A percentile compares a stretch with the other conserved stretches of the same genome.
Evolutionary conservation across 2,888 invertebrate species (phyloP).

Genomic region (Amblyjoppa proteus): DNA sequence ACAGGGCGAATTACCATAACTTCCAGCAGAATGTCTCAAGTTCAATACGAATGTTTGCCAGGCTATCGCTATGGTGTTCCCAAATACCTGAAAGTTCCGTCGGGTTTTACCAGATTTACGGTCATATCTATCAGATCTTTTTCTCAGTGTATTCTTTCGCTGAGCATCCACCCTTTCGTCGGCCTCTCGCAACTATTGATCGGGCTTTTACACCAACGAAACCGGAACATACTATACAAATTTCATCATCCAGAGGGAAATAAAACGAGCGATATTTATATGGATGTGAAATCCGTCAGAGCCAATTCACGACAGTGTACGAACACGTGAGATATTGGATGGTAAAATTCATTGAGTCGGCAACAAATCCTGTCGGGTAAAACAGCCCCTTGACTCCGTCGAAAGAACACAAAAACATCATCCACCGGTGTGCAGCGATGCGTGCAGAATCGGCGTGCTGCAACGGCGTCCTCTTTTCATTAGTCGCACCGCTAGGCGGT

Average conservation of each 20-base stretch:
- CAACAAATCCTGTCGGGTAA: neutral
- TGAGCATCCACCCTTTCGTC: neutral
- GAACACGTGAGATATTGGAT: neutral
- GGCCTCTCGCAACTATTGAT: neutral
- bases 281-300: neutral
- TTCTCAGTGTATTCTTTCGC: neutral
- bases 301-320: neutral
- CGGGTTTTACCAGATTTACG: too few species aligned
- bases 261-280: neutral
- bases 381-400: neutral
- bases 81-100: too few species aligned
- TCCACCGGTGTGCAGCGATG: neutral
- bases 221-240: neutral
- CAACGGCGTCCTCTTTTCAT: constrained; percentile 42
- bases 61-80: too few species aligned
- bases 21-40: too few species aligned
- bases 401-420: neutral
- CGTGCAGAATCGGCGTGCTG: neutral
- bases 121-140: neutral
- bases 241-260: neutral
- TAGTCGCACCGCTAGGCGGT: constrained; percentile 25
- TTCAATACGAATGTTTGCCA: too few species aligned
- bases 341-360: neutral
- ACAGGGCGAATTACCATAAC: too few species aligned
- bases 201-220: neutral